Conservation (phyloP, 35 echinoderm and acorn worm genomes). For the Ophioderma brevispina region DNA sequence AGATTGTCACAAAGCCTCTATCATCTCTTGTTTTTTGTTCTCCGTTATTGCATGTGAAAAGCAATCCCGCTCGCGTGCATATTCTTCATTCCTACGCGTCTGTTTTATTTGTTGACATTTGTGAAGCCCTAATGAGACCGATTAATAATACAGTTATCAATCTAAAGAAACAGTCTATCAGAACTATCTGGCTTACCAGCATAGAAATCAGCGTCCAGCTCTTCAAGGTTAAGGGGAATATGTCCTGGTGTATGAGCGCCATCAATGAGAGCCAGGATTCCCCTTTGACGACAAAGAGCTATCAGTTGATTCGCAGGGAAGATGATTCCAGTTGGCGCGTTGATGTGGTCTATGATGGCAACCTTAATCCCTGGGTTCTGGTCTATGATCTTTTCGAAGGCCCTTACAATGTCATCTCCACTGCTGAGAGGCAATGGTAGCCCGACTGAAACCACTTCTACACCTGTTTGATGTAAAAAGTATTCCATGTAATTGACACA, state of each 20-base stretch:
- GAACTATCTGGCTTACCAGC: slow-evolving; percentile 24
- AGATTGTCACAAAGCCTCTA: too few species aligned
- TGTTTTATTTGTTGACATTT: too few species aligned
- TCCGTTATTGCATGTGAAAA: too few species aligned
- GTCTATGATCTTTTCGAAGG: slow-evolving; percentile 7
- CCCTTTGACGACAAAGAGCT: slow-evolving; percentile 41
- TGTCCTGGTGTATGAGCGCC: slow-evolving; percentile 68
- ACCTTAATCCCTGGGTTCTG: slow-evolving; percentile 48
- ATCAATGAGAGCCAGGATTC: slow-evolving; percentile 40
- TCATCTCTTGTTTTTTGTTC: too few species aligned
- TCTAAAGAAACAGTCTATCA: not conserved
- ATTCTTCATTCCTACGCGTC: too few species aligned
- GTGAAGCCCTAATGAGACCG: not conserved
- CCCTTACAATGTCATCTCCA: slow-evolving; percentile 37
- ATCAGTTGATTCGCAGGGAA: slow-evolving; percentile 32
- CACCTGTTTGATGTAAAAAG: not conserved
- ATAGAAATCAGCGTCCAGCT: slow-evolving; percentile 55
- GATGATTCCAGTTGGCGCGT: slow-evolving; percentile 13
- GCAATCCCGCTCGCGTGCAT: too few species aligned
- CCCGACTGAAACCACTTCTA: slow-evolving; percentile 18
- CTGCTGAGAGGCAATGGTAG: slow-evolving; percentile 29
- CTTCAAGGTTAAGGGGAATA: slow-evolving; percentile 29
- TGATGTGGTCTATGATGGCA: slow-evolving; percentile 58
- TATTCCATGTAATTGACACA: too few species aligned
- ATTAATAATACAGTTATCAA: not conserved